Percentiles rank a stretch among this genome's conserved stretches.
phyloP scores from a whole-genome alignment of 2,888 invertebrate genomes.

The Psococerastis gibbosa region DNA sequence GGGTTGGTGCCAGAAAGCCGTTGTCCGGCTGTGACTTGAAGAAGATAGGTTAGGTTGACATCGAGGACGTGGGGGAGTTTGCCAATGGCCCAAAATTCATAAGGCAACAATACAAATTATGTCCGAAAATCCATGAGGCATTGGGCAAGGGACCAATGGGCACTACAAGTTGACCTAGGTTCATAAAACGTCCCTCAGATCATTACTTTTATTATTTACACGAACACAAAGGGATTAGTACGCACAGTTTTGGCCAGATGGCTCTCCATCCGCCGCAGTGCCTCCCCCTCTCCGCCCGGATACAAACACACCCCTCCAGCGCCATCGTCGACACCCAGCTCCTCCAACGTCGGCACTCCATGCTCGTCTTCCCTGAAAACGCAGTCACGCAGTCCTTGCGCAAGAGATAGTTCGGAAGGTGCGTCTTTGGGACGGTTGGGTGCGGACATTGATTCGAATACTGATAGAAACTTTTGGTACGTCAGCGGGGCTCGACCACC shows the following conservation, averaged over 20 bases:
- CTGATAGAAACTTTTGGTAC: conserved; percentile 41
- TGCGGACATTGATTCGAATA: conserved; percentile 25
- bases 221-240: neutral
- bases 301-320: conserved; percentile 33
- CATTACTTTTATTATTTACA: no score
- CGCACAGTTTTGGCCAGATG: conserved; percentile 29
- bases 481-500: conserved; percentile 38
- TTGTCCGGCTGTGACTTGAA: no score
- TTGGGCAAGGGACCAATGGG: no score
- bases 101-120: no score
- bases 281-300: conserved; percentile 44
- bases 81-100: no score
- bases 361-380: conserved; percentile 26
- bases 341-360: conserved; percentile 33
- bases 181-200: no score
- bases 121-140: no score
- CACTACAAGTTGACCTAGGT: no score
- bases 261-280: conserved; percentile 31
- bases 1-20: no score
- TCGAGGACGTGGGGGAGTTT: no score
- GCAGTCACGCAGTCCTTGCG: conserved; percentile 25
- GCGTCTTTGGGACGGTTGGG: conserved; percentile 25
- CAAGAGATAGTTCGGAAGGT: conserved; percentile 26
- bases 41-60: no score
- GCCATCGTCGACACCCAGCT: conserved; percentile 32